Percentiles rank a stretch among this genome's conserved stretches.
Conservation (phyloP, 2,797 vertebrate genomes). For the Spinus olivaceus region DNA sequence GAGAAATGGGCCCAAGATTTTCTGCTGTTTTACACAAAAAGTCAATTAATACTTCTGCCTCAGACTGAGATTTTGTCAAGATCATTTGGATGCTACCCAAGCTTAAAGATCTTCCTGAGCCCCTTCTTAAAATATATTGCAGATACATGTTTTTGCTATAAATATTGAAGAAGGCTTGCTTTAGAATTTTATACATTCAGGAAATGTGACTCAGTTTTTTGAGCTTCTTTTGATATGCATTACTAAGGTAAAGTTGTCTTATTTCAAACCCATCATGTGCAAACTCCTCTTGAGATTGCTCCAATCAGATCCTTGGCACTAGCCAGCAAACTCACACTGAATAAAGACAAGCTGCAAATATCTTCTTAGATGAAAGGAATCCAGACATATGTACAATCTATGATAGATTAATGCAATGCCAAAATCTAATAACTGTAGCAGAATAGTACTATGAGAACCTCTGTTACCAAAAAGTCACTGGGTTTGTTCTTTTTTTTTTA, state of each 20-base stretch:
- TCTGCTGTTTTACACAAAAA: neutral
- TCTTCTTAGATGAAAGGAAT: neutral
- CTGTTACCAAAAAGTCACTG: neutral
- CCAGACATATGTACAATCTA: neutral
- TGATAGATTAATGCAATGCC: neutral
- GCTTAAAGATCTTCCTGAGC: neutral
- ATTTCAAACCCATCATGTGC: neutral
- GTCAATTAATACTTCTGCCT: neutral
- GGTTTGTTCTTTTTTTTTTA: neutral
- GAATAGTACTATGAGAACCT: neutral
- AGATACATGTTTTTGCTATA: neutral
- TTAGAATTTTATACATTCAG: neutral
- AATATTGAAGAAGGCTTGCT: neutral
- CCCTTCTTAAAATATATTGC: neutral
- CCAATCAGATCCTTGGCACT: neutral
- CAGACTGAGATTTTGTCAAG: neutral
- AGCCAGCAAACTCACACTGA: neutral
- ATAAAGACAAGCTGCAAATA: neutral
- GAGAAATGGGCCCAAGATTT: neutral
- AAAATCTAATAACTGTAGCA: neutral
- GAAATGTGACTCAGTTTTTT: neutral
- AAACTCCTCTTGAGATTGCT: neutral
- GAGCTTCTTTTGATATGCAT: neutral
- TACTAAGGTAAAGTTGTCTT: neutral
- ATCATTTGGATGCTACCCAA: neutral